These are phyloP conservation scores for Grapholita molesta DNA, from an alignment of 1,140 invertebrate genomes.

Conservation along the genomic window DNA sequence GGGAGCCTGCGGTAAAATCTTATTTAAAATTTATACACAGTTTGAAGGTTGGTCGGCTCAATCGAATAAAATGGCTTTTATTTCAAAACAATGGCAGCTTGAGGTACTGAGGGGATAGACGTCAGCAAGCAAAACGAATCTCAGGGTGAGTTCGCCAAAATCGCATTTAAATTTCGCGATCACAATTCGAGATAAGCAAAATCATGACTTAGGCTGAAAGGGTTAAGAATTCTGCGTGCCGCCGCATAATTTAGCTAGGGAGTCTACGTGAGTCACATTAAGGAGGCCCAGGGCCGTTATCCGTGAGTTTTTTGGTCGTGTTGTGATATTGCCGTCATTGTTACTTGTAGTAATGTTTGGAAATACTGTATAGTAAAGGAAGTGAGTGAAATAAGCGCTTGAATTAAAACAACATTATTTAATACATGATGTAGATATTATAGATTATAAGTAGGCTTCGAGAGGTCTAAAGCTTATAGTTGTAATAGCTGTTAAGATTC, in stretches of 20 bases:
- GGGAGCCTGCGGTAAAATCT: neutral
- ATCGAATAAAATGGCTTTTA: slow-evolving; percentile 2
- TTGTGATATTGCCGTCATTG: neutral
- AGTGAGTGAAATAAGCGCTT: too few species aligned
- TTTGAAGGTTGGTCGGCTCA: neutral
- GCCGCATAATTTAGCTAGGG: slow-evolving; percentile 66
- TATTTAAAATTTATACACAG: neutral
- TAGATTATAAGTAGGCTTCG: too few species aligned
- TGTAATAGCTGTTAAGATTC: too few species aligned
- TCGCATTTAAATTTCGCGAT: slow-evolving; percentile 70
- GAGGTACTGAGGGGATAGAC: slow-evolving; percentile 33
- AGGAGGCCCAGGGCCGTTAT: slow-evolving; percentile 33
- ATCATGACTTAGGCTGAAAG: slow-evolving; percentile 68
- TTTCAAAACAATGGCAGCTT: neutral
- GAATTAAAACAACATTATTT: too few species aligned
- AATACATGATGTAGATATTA: too few species aligned
- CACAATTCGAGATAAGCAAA: slow-evolving; percentile 64
- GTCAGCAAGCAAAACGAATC: slow-evolving; percentile 48
- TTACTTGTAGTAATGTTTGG: neutral
- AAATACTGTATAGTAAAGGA: too few species aligned
- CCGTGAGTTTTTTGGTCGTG: neutral
- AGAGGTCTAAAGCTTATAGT: too few species aligned
- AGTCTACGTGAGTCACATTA: slow-evolving; percentile 45
- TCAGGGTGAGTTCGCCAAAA: slow-evolving; percentile 50
- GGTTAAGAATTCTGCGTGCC: slow-evolving; percentile 67